Base-by-base conservation (phyloP, 2,113 vertebrate species). In the Piaya cayana region DNA sequence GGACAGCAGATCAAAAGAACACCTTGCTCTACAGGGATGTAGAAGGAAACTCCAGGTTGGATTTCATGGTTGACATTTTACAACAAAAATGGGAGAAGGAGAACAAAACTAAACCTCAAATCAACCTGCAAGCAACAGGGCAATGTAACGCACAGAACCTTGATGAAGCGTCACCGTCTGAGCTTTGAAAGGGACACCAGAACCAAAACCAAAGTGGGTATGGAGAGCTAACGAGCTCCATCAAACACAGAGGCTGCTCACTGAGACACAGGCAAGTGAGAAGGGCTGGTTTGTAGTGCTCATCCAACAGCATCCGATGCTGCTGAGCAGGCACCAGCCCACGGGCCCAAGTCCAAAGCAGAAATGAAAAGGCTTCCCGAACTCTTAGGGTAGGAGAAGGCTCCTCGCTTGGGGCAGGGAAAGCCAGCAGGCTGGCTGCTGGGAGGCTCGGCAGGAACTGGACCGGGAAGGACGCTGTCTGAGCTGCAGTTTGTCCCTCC, bases 41-140 rank as follows among this genome's bases (percentile, higher is more conserved):
- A 65, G 88, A 82, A 92, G 42, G 63, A 84, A 95, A 82, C 25
- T 39, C 9, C 63, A 30, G 29, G 26, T 67, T 78, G 65, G 63
- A 79, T 69, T 76, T 76, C 58, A 84, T 11, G n/a, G 53, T 30
- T 63, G 75, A 94, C 30, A 34, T 65, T 86, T 86, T 56, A 92
- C 55, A 96, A 92, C 56, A 88, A n/a, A 94, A 93, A 90, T 16
- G 20, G 29, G 79, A 50, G 50, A 74, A n/a, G 36, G 43, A 69
- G 59, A 95, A 91, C 53, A 95, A 89, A 95, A 77, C 23, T 72
- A 93, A 94, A 93, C 47, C 37, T 82, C 82, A 90, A 67, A 92
- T 64, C 79, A 95, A 92, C 67, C 82, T 68, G 59, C 52, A 90
- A 80, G 78, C 92, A 93, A 83, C 14, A 71, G 70, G 12, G 55